These are phyloP conservation scores for Hoplostethus atlanticus DNA, from an alignment of 2,797 vertebrate genomes.

Conservation along the genomic window DNA sequence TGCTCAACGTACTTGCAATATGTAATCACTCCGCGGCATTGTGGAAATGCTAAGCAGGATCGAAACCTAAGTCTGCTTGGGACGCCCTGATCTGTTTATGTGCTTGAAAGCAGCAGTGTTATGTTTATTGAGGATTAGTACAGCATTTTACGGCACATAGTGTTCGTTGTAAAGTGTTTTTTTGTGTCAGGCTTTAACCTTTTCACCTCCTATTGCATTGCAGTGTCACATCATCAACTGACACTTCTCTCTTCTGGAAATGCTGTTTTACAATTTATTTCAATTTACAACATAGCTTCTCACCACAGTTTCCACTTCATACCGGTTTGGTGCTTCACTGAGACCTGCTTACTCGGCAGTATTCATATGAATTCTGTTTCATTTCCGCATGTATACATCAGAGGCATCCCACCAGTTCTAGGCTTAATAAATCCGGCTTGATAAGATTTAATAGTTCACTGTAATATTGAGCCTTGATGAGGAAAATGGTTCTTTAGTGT, in stretches of 20 bases:
- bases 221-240: neutral
- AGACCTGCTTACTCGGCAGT: constrained; percentile 7
- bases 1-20: constrained; percentile 47
- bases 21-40: constrained; percentile 37
- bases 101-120: constrained; percentile 59
- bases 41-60: constrained; percentile 62
- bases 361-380: constrained; percentile 26
- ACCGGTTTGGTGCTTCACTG: constrained; percentile 7
- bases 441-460: neutral
- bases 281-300: neutral
- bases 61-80: constrained; percentile 49
- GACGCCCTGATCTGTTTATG: constrained; percentile 59
- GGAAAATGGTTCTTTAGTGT: constrained; percentile 25
- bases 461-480: constrained; percentile 7
- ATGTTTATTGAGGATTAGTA: constrained; percentile 64
- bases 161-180: constrained; percentile 55
- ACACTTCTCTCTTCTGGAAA: constrained; percentile 13
- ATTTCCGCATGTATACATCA: constrained; percentile 50
- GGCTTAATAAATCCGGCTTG: neutral
- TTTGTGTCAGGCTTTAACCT: constrained; percentile 30
- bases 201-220: constrained; percentile 23
- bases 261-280: neutral
- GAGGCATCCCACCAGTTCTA: neutral
- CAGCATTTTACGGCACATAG: constrained; percentile 45
- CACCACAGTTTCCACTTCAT: constrained; percentile 38